phyloP scores from a whole-genome alignment of 1,140 invertebrate species.

The Coboldia fuscipes region DNA sequence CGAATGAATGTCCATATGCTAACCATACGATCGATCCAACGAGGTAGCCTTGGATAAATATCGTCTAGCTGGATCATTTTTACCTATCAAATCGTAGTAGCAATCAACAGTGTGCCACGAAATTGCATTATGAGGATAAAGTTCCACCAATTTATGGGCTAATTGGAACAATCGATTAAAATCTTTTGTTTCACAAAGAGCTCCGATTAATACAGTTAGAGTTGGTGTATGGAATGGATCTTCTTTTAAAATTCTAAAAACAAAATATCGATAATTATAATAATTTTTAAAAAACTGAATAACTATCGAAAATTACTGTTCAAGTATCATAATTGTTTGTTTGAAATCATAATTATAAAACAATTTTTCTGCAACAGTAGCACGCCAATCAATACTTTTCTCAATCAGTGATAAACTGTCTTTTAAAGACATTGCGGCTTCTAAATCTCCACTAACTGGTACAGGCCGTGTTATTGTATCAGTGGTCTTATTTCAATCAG shows the following conservation, averaged over 20 bases:
- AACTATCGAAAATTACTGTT: slow-evolving; percentile 39
- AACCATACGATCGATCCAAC: slow-evolving; percentile 83
- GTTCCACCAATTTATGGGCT: slow-evolving; percentile 79
- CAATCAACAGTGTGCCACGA: slow-evolving; percentile 95
- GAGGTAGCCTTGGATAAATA: slow-evolving; percentile 84
- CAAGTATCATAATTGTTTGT: slow-evolving; percentile 47
- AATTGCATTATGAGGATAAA: slow-evolving; percentile 77
- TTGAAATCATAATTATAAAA: slow-evolving; percentile 80
- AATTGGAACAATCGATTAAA: slow-evolving; percentile 74
- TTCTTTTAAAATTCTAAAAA: slow-evolving; percentile 44
- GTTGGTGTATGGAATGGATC: slow-evolving; percentile 70
- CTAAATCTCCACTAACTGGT: background rate
- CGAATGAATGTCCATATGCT: slow-evolving; percentile 92
- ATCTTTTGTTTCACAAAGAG: slow-evolving; percentile 78
- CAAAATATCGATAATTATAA: slow-evolving; percentile 5
- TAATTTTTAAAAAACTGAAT: slow-evolving; percentile 5
- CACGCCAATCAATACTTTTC: slow-evolving; percentile 54
- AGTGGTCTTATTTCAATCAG: background rate
- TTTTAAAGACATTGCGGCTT: background rate
- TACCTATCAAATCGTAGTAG: slow-evolving; percentile 86
- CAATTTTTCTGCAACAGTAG: slow-evolving; percentile 52
- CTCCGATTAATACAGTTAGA: slow-evolving; percentile 75
- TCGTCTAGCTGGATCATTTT: slow-evolving; percentile 69
- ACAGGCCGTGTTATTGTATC: background rate
- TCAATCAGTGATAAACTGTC: slow-evolving; percentile 21